phyloP scores from a whole-genome alignment of 2,888 invertebrate species.

The Lordiphosa andalusiaca region DNA sequence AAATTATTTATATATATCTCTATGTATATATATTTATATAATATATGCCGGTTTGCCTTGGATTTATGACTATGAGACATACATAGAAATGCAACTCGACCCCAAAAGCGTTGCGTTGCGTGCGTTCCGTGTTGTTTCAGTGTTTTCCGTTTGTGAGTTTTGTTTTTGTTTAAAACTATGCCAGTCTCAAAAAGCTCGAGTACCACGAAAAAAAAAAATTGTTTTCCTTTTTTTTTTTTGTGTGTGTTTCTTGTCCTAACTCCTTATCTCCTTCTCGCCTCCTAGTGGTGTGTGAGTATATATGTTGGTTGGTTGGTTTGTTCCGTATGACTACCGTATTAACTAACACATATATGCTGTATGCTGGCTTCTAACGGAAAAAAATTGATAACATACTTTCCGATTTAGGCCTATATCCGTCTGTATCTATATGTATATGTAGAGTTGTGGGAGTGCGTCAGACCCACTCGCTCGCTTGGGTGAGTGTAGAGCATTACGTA shows the following conservation, averaged over 20 bases:
- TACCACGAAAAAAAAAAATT: constrained; percentile 70
- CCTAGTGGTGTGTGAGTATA: constrained; percentile 16
- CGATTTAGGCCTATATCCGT: constrained; percentile 11
- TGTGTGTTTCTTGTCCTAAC: not conserved
- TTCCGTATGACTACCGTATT: constrained; percentile 10
- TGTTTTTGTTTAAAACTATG: constrained; percentile 78
- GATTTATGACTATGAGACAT: constrained; percentile 31
- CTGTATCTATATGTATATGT: constrained; percentile 23
- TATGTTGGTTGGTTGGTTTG: constrained; percentile 8
- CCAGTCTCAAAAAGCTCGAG: constrained; percentile 82
- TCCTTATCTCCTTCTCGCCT: not conserved
- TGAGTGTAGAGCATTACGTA: constrained; percentile 11
- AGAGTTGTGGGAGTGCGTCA: constrained; percentile 7
- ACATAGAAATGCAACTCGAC: constrained; percentile 22
- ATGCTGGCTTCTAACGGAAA: constrained; percentile 8
- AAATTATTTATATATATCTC: constrained; percentile 6
- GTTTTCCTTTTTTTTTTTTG: constrained; percentile 3
- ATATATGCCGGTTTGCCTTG: constrained; percentile 10
- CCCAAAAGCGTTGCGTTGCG: constrained; percentile 6
- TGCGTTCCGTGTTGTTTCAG: constrained; percentile 9
- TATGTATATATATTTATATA: constrained; percentile 10
- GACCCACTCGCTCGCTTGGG: not conserved
- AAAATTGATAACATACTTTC: constrained; percentile 10
- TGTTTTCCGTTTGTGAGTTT: constrained; percentile 2
- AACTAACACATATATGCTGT: constrained; percentile 10